Percentiles rank a stretch among this genome's conserved stretches.
Evolutionary conservation across 1,140 invertebrate genomes (phyloP).

Genomic region (Trachymyrmex cornetzi): DNA sequence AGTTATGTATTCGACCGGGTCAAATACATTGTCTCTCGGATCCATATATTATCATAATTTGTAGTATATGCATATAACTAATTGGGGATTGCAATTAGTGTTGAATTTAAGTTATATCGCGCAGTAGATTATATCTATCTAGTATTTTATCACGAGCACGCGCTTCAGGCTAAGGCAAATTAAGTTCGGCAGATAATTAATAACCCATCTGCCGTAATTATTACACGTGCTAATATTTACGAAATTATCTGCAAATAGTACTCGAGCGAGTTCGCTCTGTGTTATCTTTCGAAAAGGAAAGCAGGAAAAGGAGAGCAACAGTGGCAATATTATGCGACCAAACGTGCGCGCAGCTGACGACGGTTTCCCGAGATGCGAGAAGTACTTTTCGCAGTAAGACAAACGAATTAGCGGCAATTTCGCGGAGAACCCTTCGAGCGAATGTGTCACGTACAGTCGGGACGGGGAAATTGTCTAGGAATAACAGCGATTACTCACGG

Average conservation of each 20-base stretch:
- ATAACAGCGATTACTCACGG: conserved; percentile 80
- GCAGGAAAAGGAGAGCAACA: neutral
- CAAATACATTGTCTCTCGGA: conserved; percentile 10
- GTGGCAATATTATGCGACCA: conserved; percentile 46
- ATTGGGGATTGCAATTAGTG: conserved; percentile 17
- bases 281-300: conserved; percentile 9
- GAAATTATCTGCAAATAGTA: conserved; percentile 21
- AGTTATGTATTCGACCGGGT: conserved; percentile 15
- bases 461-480: conserved; percentile 73
- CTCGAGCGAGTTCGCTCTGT: neutral
- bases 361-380: conserved; percentile 32
- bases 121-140: neutral
- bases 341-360: conserved; percentile 52
- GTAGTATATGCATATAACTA: neutral
- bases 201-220: conserved; percentile 15
- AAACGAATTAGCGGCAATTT: conserved; percentile 77
- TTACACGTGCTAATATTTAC: conserved; percentile 16
- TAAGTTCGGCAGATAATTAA: conserved; percentile 19
- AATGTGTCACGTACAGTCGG: conserved; percentile 72
- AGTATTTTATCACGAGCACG: neutral
- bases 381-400: conserved; percentile 57
- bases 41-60: conserved; percentile 23
- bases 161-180: conserved; percentile 1
- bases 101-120: conserved; percentile 22
- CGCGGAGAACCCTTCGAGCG: conserved; percentile 61